Conservation (phyloP, 2,113 vertebrate species). For the Hypocryptadius cinnamomeus region DNA sequence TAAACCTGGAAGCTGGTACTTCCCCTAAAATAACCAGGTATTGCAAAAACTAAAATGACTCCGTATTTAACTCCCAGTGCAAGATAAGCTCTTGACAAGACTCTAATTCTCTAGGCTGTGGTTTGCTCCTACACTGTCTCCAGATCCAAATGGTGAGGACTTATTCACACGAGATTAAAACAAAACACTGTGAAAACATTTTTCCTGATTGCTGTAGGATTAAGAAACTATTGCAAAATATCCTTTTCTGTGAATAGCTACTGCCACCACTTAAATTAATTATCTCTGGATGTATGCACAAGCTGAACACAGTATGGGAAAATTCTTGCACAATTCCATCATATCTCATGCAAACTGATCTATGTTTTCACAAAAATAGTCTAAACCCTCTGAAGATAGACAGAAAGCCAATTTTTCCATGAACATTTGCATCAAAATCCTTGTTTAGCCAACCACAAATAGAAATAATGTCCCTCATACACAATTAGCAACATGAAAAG, state of each 20-base stretch:
- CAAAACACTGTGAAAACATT: background rate
- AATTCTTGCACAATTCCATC: background rate
- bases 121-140: background rate
- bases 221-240: conserved; percentile 13
- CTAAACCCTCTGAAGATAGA: background rate
- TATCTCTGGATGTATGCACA: background rate
- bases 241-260: background rate
- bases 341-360: background rate
- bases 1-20: background rate
- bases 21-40: background rate
- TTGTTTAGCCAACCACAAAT: background rate
- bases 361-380: background rate
- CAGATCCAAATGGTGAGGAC: background rate
- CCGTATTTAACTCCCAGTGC: background rate
- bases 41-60: background rate
- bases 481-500: background rate
- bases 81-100: conserved; percentile 12
- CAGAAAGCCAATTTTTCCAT: background rate
- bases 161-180: background rate
- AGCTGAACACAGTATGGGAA: background rate
- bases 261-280: background rate
- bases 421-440: background rate
- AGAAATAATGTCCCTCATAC: background rate
- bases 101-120: background rate
- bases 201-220: background rate